Evolutionary conservation across 2,888 invertebrate species (phyloP).

Genomic region (Pandemis heparana): DNA sequence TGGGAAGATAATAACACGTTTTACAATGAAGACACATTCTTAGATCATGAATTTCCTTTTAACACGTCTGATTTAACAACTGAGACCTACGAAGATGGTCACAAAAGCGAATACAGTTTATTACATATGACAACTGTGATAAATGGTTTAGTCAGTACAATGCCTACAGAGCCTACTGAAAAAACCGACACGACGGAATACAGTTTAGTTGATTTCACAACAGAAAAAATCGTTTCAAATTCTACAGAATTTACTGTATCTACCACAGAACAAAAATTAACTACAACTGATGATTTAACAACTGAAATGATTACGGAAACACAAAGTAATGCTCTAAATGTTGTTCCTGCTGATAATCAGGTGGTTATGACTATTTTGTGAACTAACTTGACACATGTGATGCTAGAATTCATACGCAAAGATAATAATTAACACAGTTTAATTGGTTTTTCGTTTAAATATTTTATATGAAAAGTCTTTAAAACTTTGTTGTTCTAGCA

Average conservation of each 20-base stretch:
- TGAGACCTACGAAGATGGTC: not conserved
- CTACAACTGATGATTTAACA: not conserved
- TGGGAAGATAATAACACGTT: conserved; percentile 10
- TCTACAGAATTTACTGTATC: not conserved
- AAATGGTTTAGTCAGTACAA: not conserved
- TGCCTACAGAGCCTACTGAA: not conserved
- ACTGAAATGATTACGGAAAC: not conserved
- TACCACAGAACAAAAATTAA: not conserved
- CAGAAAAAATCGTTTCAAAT: not conserved
- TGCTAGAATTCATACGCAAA: not conserved
- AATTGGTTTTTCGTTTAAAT: not conserved
- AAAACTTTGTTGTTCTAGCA: not conserved
- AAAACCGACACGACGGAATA: not conserved
- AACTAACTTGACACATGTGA: conserved; percentile 1
- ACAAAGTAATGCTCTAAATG: not conserved
- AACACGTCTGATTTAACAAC: not conserved
- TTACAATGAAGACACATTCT: not conserved
- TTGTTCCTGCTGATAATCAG: conserved; percentile 10
- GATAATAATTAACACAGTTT: not conserved
- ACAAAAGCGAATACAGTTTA: not conserved
- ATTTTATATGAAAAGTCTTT: not conserved
- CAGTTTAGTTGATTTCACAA: not conserved
- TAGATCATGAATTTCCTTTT: not conserved
- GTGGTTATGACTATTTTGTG: conserved; percentile 7
- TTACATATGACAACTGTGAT: not conserved